phyloP scores from a whole-genome alignment of 2,113 vertebrate species.

The Gobiocypris rarus region DNA sequence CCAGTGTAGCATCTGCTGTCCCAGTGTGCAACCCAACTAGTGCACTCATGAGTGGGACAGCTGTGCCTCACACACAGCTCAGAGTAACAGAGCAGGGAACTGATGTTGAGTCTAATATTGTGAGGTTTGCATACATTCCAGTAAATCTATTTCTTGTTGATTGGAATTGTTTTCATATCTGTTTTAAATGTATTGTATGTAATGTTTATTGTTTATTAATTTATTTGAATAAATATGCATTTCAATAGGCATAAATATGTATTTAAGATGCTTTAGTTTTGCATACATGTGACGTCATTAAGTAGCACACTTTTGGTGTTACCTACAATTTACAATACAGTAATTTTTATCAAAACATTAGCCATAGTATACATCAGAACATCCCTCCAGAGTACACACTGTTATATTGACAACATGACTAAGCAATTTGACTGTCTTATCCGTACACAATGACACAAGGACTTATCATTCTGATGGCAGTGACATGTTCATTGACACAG shows the following conservation, averaged over 20 bases:
- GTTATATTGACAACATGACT: too few species aligned
- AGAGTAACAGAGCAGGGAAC: conserved; percentile 45
- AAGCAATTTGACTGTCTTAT: too few species aligned
- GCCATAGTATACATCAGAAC: too few species aligned
- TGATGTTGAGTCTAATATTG: background rate
- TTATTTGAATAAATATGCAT: background rate
- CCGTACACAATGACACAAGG: too few species aligned
- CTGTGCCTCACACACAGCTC: conserved; percentile 54
- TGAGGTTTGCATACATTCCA: background rate
- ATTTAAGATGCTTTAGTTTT: background rate
- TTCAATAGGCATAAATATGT: too few species aligned
- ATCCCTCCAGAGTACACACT: too few species aligned
- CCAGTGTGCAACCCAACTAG: conserved; percentile 46
- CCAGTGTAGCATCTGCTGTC: conserved; percentile 77
- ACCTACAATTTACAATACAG: too few species aligned
- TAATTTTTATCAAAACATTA: too few species aligned
- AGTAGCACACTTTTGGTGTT: too few species aligned
- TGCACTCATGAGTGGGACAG: conserved; percentile 63
- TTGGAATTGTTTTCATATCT: background rate
- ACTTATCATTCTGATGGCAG: too few species aligned
- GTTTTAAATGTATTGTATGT: background rate
- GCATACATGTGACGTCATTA: background rate
- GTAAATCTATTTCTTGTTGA: background rate
- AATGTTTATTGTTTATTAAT: background rate
- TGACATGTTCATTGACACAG: too few species aligned